Base-by-base conservation (phyloP, 2,888 invertebrate genomes). In the Idaea straminata region DNA sequence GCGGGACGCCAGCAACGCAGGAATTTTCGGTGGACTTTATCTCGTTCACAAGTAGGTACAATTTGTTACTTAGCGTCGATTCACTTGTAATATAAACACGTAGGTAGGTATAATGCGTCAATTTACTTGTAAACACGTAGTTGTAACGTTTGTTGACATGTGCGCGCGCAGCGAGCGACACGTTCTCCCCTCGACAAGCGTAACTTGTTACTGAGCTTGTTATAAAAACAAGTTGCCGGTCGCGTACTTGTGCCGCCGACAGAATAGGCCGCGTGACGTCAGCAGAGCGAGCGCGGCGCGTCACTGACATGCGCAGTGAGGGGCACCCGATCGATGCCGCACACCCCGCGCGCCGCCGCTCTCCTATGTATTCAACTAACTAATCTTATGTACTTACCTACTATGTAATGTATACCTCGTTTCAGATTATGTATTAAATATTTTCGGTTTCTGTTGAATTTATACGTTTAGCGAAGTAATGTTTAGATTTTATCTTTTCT, bases 221-320 rank as follows among this genome's bases (percentile, higher is more conserved):
- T 68, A 66, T 68, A 61, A 59, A 15, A 62, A 61, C 68, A 70
- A 64, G 69, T 71, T 73, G 73, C 69, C 68, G 64, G 61, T 67
- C 61, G 67, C 62, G 10, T 16, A 59, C 13, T 65, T 67, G 63
- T 67, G 57, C 13, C 25, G 25, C 16, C 5, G 36, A 58, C 34
- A 35, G 64, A 63, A 67, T 62, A 47, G 63, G 25, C 38, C 66
- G 38, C 64, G 58, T 66, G 68, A 71, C 72, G 72, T 71, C 69
- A 70, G 75, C 47, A 47, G 25, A 25, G 25, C 77, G 72, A 77
- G 66, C 72, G 74, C 73, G 74, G 79, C 79, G 81, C 79, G 81
- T 78, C 78, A 76, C 75, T 69, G 83, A 65, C 86, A 79, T 83
- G 86, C 87, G 85, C 86, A 82, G 63, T 77, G 70, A 67, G 68